Evolutionary conservation across 2,113 vertebrate genomes (phyloP).

Genomic region (Lepisosteus oculatus): DNA sequence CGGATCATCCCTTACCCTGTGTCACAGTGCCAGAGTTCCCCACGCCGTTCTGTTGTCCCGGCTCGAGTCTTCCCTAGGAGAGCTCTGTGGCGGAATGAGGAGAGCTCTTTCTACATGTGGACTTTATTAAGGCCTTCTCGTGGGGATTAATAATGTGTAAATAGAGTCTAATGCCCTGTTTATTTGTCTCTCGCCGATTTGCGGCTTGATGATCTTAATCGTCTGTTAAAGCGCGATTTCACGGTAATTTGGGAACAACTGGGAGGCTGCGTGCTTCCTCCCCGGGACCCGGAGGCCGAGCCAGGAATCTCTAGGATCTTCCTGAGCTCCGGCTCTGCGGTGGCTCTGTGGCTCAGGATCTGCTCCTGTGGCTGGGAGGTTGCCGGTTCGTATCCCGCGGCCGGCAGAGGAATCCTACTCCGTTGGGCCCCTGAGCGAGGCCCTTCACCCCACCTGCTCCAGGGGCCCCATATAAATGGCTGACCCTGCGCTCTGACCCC

Average conservation of each 20-base stretch:
- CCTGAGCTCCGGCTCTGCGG: not conserved
- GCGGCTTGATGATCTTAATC: constrained; percentile 5
- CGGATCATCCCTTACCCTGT: too few relatives aligned
- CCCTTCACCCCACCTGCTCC: too few relatives aligned
- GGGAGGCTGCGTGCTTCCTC: not conserved
- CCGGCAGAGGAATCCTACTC: too few relatives aligned
- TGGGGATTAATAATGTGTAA: constrained; percentile 9
- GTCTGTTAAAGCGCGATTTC: constrained; percentile 12
- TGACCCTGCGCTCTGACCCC: too few relatives aligned
- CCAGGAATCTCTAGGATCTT: not conserved
- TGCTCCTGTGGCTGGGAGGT: too few relatives aligned
- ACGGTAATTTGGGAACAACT: not conserved
- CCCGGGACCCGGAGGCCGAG: not conserved
- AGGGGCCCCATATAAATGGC: too few relatives aligned
- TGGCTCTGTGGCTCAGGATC: too few relatives aligned
- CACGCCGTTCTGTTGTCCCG: too few relatives aligned
- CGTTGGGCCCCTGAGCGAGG: too few relatives aligned
- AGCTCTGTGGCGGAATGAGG: not conserved
- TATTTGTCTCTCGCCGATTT: constrained; percentile 10
- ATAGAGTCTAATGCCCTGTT: constrained; percentile 8
- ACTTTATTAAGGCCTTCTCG: constrained; percentile 4
- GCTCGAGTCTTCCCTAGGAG: not conserved
- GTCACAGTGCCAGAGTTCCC: too few relatives aligned
- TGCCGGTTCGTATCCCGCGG: too few relatives aligned
- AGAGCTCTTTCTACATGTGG: constrained; percentile 1